Conservation (phyloP, 2,888 invertebrate species). For the Pardosa pseudoannulata region DNA sequence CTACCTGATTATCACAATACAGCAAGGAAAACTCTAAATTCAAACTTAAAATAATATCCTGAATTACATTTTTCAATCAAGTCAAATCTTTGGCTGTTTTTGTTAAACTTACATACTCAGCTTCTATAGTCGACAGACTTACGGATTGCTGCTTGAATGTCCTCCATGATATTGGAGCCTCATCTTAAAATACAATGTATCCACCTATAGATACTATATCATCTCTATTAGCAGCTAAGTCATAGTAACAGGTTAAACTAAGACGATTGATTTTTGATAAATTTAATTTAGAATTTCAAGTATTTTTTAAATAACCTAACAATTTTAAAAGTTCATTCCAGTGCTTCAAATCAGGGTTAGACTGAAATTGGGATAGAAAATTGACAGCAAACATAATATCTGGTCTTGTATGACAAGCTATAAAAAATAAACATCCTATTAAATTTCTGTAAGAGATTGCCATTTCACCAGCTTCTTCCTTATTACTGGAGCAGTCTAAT, state of each 20-base stretch:
- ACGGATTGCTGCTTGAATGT: background rate
- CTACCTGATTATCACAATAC: no score
- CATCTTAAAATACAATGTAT: background rate
- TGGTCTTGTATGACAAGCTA: background rate
- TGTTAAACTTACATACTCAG: background rate
- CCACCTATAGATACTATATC: background rate
- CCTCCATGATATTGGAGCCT: background rate
- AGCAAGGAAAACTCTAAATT: no score
- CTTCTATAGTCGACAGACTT: background rate
- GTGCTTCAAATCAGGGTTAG: background rate
- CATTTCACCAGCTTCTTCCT: background rate
- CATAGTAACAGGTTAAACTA: background rate
- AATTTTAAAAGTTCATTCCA: background rate
- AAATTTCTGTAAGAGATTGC: background rate
- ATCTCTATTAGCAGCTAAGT: background rate
- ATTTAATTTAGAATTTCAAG: background rate
- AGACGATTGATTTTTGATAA: background rate
- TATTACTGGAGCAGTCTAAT: background rate
- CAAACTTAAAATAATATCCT: no score
- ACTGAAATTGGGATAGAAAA: background rate
- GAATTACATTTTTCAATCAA: background rate
- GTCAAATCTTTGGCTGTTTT: background rate
- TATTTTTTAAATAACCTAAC: background rate
- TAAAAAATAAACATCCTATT: background rate
- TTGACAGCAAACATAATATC: background rate